phyloP scores from a whole-genome alignment of 92 coral and sea anemone genomes.

The Siderastrea radians region DNA sequence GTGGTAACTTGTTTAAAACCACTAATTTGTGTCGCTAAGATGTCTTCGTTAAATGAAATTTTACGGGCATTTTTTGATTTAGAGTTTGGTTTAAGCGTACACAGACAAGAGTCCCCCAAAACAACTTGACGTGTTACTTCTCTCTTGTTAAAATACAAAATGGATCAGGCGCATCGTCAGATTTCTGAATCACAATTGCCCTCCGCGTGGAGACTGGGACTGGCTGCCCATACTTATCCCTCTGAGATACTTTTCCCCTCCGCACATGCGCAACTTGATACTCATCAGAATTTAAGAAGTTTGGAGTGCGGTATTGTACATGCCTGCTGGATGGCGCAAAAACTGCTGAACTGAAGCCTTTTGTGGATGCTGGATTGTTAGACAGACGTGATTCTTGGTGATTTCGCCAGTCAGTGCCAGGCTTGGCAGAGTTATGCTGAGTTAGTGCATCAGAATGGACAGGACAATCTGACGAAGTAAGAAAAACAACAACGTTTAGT shows the following conservation, averaged over 20 bases:
- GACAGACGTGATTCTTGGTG: background rate
- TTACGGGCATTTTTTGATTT: no score
- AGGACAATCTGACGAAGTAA: slow-evolving; percentile 12
- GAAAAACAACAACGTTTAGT: background rate
- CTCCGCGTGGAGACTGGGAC: slow-evolving; percentile 20
- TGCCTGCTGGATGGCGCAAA: slow-evolving; percentile 12
- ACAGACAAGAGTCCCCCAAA: no score
- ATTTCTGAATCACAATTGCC: slow-evolving; percentile 27
- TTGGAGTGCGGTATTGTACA: background rate
- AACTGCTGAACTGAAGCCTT: slow-evolving; percentile 11
- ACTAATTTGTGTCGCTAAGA: no score
- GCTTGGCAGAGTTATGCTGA: background rate
- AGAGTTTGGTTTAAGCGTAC: no score
- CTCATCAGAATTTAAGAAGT: slow-evolving; percentile 1
- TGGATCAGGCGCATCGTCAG: slow-evolving; percentile 39
- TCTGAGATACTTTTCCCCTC: background rate
- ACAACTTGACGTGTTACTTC: background rate
- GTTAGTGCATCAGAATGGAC: background rate
- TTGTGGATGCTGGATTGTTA: background rate
- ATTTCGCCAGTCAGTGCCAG: background rate
- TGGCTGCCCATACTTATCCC: slow-evolving; percentile 3
- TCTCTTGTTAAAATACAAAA: slow-evolving; percentile 27
- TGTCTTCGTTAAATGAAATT: no score
- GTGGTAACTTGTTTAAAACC: no score
- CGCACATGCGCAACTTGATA: slow-evolving; percentile 11